phyloP scores from a whole-genome alignment of 2,113 vertebrate species.

The Collichthys lucidus region DNA sequence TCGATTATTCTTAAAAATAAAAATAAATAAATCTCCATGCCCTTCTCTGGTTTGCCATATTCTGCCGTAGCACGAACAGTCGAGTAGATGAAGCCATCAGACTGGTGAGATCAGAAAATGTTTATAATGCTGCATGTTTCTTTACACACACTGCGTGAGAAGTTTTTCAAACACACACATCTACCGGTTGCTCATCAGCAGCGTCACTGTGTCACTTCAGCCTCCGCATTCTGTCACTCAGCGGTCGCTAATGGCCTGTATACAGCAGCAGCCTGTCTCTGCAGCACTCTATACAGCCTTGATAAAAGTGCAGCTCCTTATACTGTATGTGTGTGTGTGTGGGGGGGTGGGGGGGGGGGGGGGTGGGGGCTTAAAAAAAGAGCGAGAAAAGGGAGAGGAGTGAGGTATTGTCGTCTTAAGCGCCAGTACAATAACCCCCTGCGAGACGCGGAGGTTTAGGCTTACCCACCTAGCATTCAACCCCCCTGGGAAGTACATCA shows the following conservation, averaged over 20 bases:
- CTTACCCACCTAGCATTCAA: conserved; percentile 65
- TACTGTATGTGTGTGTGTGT: too few species aligned
- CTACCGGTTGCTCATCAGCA: conserved; percentile 64
- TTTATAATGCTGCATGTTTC: not conserved
- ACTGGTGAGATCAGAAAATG: not conserved
- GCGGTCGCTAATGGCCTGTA: conserved; percentile 61
- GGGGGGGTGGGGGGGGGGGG: not conserved
- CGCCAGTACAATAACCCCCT: conserved; percentile 54
- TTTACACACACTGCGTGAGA: conserved; percentile 4
- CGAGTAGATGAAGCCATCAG: not conserved
- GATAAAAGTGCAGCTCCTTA: conserved; percentile 47
- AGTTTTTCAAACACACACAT: conserved; percentile 48
- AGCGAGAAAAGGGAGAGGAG: conserved; percentile 33
- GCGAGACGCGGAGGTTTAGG: conserved; percentile 59
- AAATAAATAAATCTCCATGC: not conserved
- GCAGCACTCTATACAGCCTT: conserved; percentile 47
- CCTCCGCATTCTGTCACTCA: conserved; percentile 75
- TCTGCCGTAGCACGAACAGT: not conserved
- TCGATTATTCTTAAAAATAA: not conserved
- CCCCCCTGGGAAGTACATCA: conserved; percentile 65
- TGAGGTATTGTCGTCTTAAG: conserved; percentile 67
- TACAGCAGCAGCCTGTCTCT: conserved; percentile 56
- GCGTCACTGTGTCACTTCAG: conserved; percentile 70
- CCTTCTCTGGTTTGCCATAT: not conserved
- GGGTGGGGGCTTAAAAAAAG: conserved; percentile 41